Percentiles rank a stretch among this genome's conserved stretches.
These are phyloP conservation scores for Malurus alboscapulatus DNA, from an alignment of 2,113 vertebrate genomes.

Conservation along the genomic window DNA sequence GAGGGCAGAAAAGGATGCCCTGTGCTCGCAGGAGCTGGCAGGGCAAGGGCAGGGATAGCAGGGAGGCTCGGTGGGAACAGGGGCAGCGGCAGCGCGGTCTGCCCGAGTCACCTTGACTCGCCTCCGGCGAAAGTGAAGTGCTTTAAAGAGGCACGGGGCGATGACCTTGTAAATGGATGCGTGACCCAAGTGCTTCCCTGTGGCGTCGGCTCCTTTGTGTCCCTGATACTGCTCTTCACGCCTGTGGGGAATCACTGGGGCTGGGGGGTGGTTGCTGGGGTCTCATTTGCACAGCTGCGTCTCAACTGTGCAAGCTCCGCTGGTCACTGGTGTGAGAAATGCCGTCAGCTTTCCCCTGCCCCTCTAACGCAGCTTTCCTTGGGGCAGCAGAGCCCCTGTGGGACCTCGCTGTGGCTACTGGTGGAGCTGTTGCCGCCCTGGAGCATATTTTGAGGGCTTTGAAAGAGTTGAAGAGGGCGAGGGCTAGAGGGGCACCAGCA, in stretches of 20 bases:
- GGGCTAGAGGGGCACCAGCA: rapidly evolving
- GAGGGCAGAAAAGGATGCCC: not conserved
- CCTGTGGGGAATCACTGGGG: not conserved
- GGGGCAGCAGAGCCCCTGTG: not conserved
- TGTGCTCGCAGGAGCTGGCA: not conserved
- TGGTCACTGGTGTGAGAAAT: not conserved
- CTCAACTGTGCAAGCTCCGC: not conserved
- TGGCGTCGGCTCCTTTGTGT: conserved; percentile 2
- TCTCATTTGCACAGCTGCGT: conserved; percentile 27
- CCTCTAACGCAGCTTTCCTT: not conserved
- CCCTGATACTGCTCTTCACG: not conserved
- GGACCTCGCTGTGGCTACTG: not conserved
- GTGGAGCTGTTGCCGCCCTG: not conserved
- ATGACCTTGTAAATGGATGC: conserved; percentile 46
- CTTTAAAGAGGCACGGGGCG: not conserved
- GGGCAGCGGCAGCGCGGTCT: not conserved
- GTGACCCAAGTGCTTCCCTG: conserved; percentile 12
- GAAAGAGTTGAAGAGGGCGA: not conserved
- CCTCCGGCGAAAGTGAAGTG: not conserved
- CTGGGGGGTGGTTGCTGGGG: not conserved
- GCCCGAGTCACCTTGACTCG: conserved; percentile 13
- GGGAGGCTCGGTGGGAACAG: not conserved
- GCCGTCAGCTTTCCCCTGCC: not conserved
- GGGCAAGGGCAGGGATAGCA: not conserved
- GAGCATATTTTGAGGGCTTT: not conserved